Base-by-base conservation (phyloP, 2,797 vertebrate genomes). In the Denticeps clupeoides region DNA sequence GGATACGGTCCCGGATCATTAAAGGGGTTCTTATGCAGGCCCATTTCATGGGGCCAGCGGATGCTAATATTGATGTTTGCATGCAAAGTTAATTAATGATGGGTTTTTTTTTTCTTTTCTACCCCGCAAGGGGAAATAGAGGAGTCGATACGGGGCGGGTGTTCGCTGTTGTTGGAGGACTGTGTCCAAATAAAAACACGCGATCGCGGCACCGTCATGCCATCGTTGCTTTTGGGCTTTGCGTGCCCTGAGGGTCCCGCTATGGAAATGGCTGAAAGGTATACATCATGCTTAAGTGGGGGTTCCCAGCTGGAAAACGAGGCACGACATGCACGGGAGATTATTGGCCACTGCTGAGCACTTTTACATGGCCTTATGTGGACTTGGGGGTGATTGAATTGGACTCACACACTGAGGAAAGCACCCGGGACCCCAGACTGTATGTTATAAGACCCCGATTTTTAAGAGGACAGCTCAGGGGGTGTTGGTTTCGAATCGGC, bases 401-500 rank as follows among this genome's bases (percentile, higher is more conserved):
- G n/a, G n/a, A 62, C 41, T 44, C 44, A 55, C 2, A 19, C 31
- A 19, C 19, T 19, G 19, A 19, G 19, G n/a, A 19, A 19, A 19
- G 19, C n/a, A n/a, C n/a, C n/a, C n/a, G n/a, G n/a, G n/a, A n/a
- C n/a, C n/a, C n/a, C n/a, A n/a, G n/a, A n/a, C n/a, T n/a, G n/a
- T n/a, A n/a, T n/a, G n/a, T n/a, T n/a, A n/a, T n/a, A n/a, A 35
- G 38, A 45, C 38, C 11, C 11, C 4, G 37, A 55, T 35, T 53
- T 44, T 51, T 51, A 55, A 46, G 51, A 49, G 51, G 51, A 53
- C 53, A 55, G 7, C 48, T 64, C 53, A 37, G 56, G 49, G 60
- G 65, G 62, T 31, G 3, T 62, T 52, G 27, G 55, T 68, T 65
- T 68, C 66, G 64, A 60, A 63, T 51, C 23, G 44, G 48, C 60